phyloP scores from a whole-genome alignment of 2,888 invertebrate genomes.

The Drosophila prolongata region DNA sequence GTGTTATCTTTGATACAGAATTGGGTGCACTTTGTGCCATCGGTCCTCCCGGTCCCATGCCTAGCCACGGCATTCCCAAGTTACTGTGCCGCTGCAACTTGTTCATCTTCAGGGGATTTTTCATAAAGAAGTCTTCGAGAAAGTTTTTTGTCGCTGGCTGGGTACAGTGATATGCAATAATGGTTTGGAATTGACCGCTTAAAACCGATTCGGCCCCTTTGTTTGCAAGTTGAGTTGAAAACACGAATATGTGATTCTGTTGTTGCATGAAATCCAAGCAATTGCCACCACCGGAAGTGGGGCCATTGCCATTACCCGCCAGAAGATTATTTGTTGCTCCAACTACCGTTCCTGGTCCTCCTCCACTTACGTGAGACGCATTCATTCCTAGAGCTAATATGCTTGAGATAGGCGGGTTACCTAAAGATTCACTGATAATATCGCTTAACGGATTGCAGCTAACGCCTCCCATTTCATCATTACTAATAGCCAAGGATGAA shows the following conservation, averaged over 20 bases:
- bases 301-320: slow-evolving; percentile 12
- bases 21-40: slow-evolving; percentile 4
- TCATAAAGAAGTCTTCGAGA: slow-evolving; percentile 90
- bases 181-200: slow-evolving; percentile 94
- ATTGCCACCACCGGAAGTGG: slow-evolving; percentile 43
- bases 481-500: slow-evolving; percentile 39
- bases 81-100: slow-evolving; percentile 92
- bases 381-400: slow-evolving; percentile 13
- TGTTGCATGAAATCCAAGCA: slow-evolving; percentile 92
- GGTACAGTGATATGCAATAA: slow-evolving; percentile 97
- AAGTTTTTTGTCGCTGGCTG: slow-evolving; percentile 98
- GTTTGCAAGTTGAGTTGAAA: slow-evolving; percentile 96
- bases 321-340: slow-evolving; percentile 8
- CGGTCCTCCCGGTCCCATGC: slow-evolving; percentile 18
- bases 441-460: slow-evolving; percentile 51
- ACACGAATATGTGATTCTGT: slow-evolving; percentile 99
- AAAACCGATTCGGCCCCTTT: slow-evolving; percentile 97
- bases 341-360: slow-evolving; percentile 9
- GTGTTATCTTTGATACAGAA: slow-evolving; percentile 21
- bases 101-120: slow-evolving; percentile 95
- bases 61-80: slow-evolving; percentile 36
- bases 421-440: slow-evolving; percentile 43
- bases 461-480: slow-evolving; percentile 52
- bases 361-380: slow-evolving; percentile 1
- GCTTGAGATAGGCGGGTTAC: slow-evolving; percentile 16